phyloP scores from a whole-genome alignment of 2,888 invertebrate genomes.

The Diogma glabrata region DNA sequence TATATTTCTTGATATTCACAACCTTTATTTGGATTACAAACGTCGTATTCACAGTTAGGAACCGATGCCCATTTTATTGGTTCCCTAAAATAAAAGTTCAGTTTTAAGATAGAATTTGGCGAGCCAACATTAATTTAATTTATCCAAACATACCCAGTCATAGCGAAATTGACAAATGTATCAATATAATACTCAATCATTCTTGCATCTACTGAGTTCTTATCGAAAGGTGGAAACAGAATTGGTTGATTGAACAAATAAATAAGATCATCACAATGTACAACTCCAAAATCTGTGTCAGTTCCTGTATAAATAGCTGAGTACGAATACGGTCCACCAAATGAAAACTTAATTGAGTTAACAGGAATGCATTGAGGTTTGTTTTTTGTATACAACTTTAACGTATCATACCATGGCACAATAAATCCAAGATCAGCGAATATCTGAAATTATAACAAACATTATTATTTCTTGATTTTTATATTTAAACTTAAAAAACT shows the following conservation, averaged over 20 bases:
- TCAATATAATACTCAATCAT: constrained; percentile 33
- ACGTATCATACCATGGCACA: constrained; percentile 35
- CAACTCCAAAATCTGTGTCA: constrained; percentile 29
- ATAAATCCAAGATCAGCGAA: constrained; percentile 40
- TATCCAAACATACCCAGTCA: constrained; percentile 34
- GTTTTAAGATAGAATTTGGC: neutral
- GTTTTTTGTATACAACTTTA: neutral
- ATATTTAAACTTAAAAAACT: constrained; percentile 10
- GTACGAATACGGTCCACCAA: constrained; percentile 36
- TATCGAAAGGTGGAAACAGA: constrained; percentile 31
- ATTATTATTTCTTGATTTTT: neutral
- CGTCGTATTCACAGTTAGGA: constrained; percentile 15
- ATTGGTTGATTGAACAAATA: constrained; percentile 39
- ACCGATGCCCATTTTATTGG: constrained; percentile 10
- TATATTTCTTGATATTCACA: constrained; percentile 31
- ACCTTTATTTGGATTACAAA: constrained; percentile 16
- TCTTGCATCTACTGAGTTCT: constrained; percentile 28
- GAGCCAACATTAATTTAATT: neutral
- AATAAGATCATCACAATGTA: constrained; percentile 43
- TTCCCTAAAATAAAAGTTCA: constrained; percentile 3
- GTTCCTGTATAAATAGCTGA: constrained; percentile 35
- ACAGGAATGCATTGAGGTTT: constrained; percentile 28
- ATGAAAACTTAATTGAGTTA: constrained; percentile 41
- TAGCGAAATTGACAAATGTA: constrained; percentile 40
- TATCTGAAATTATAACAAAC: constrained; percentile 27